These are phyloP conservation scores for Dendrolimus punctatus DNA, from an alignment of 1,140 invertebrate species.

Conservation along the genomic window DNA sequence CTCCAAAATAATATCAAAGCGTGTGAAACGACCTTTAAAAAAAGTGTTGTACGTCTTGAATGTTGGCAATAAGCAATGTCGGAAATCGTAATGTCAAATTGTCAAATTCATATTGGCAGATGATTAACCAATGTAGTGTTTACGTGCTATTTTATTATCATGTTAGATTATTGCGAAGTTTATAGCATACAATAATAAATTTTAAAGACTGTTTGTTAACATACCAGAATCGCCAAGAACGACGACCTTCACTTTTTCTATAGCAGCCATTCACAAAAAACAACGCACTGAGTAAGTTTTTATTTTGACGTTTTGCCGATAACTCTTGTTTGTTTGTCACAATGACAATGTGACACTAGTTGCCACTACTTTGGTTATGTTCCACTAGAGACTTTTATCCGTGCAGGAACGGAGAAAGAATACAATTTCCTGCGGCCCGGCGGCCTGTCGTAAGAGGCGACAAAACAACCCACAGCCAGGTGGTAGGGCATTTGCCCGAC, in stretches of 20 bases:
- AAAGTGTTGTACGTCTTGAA: constrained; percentile 12
- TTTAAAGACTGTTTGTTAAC: background rate
- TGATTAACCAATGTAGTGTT: constrained; percentile 19
- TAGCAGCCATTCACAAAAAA: constrained; percentile 77
- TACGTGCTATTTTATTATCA: constrained; percentile 12
- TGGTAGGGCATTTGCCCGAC: no score
- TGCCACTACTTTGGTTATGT: no score
- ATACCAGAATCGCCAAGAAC: constrained; percentile 94
- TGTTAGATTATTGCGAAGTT: constrained; percentile 11
- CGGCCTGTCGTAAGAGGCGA: no score
- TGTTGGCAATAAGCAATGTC: constrained; percentile 32
- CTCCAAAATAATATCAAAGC: constrained; percentile 5
- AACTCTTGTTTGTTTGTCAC: background rate
- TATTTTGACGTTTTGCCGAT: constrained; percentile 42
- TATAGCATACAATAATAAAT: constrained; percentile 8
- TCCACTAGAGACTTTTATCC: no score
- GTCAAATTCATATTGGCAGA: constrained; percentile 36
- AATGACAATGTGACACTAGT: no score
- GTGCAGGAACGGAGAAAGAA: no score
- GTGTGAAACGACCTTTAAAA: background rate
- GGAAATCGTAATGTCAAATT: constrained; percentile 1
- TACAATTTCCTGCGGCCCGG: no score
- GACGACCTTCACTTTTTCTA: constrained; percentile 92
- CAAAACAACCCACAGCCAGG: no score
- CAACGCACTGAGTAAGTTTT: constrained; percentile 18